Evolutionary conservation across 2,888 invertebrate genomes (phyloP), one percentile per base, ranked within the genome.

Genomic region (Schizotus pectinicornis): DNA sequence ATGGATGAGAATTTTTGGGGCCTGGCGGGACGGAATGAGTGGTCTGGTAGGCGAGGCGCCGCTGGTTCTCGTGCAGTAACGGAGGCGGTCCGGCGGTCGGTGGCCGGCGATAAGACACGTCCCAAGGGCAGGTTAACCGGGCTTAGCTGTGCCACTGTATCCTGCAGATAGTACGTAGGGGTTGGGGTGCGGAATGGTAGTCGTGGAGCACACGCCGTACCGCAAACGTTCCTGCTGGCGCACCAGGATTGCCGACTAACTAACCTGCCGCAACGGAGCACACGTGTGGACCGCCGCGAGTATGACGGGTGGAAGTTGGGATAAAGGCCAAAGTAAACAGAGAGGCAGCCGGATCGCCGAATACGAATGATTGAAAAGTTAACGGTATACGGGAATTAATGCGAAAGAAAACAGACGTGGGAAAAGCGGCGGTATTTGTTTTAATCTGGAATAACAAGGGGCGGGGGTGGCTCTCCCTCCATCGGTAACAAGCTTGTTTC

Each of bases 41-140:
- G n/a, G n/a, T n/a, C n/a, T n/a, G n/a, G n/a, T n/a, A n/a, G n/a
- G n/a, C n/a, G n/a, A n/a, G n/a, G n/a, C 22, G 22, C 22, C 22
- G 22, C 22, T 22, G 22, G 22, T 22, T 5, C 22, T 47, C 47
- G 52, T 41, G 54, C 37, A 30, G 50, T 31, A 33, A 14, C 32
- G 56, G 34, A 41, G 52, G 43, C 46, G 51, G 59, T 55, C 61
- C 59, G 61, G 53, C 61, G 59, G 61, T 61, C 54, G 63, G 55
- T 56, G 49, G 53, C 50, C 54, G 50, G 45, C 41, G 63, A 63
- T 63, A 63, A 63, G 63, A 61, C 63, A 63, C 63, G 63, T 63
- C 59, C 62, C 62, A 51, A 43, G 60, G 59, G 59, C 37, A 52
- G 52, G 59, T 59, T 59, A 59, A 42, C 50, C 47, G 13, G 56